A percentile compares a stretch with the other conserved stretches of the same genome.
phyloP scores from a whole-genome alignment of 2,797 vertebrate species.

The Danio kyathit region DNA sequence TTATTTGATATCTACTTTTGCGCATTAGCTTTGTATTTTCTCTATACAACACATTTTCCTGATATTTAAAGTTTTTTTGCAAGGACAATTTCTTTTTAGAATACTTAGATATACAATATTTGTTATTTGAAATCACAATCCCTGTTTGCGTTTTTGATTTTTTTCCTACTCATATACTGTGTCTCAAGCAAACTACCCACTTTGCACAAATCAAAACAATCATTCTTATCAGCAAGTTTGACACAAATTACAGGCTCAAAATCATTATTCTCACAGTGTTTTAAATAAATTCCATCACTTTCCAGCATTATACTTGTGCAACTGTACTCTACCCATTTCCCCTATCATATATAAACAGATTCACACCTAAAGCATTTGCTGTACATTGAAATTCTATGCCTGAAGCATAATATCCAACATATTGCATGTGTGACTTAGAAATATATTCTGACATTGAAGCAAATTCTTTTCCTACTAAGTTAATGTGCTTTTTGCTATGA shows the following conservation, averaged over 20 bases:
- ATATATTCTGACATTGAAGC: slow-evolving; percentile 13
- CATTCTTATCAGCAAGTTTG: not conserved
- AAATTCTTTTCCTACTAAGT: not conserved
- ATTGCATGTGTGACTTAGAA: not conserved
- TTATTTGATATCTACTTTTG: not conserved
- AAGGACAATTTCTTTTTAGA: not conserved
- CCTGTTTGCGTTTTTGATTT: not conserved
- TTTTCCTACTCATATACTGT: not conserved
- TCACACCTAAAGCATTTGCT: slow-evolving; percentile 8
- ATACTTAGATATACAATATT: not conserved
- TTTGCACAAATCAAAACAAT: slow-evolving; percentile 13
- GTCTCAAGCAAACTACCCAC: not conserved
- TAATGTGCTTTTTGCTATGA: not conserved
- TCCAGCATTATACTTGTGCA: not conserved
- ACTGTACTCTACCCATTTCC: not conserved
- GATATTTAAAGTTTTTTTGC: not conserved
- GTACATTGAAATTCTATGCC: slow-evolving; percentile 41
- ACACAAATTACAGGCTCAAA: slow-evolving; percentile 49
- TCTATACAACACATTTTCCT: not conserved
- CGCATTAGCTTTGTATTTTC: not conserved
- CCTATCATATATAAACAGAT: slow-evolving; percentile 16
- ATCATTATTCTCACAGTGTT: not conserved
- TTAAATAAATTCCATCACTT: slow-evolving; percentile 36
- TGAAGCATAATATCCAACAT: slow-evolving; percentile 23
- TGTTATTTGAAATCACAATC: not conserved